Percentiles rank a stretch among this genome's conserved stretches.
phyloP scores from a whole-genome alignment of 2,113 vertebrate genomes.

The western clawed frog (Xenopus tropicalis) region UCB_Xtro_10.0 CM004450.2:61963501-61964000 shows the following conservation, averaged over 20 bases:
- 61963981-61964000: too few species aligned
- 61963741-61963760: conserved; percentile 35
- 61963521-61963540: neutral
- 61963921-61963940: too few species aligned
- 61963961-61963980: too few species aligned
- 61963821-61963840: conserved; percentile 32
- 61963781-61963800: conserved; percentile 39
- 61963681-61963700: conserved; percentile 44
- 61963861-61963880: neutral
- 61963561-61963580: conserved; percentile 17
- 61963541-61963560: conserved; percentile 4
- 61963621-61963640: conserved; percentile 29
- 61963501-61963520: neutral
- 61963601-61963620: conserved; percentile 35
- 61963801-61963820: conserved; percentile 26
- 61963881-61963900: too few species aligned
- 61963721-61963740: conserved; percentile 22
- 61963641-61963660: conserved; percentile 42
- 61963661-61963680: conserved; percentile 43
- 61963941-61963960: too few species aligned
- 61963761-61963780: conserved; percentile 27
- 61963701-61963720: conserved; percentile 35
- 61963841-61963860: conserved; percentile 15
- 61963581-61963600: conserved; percentile 20
- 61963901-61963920: too few species aligned